Conservation (phyloP, 2,113 vertebrate genomes). For the Empidonax traillii region DNA sequence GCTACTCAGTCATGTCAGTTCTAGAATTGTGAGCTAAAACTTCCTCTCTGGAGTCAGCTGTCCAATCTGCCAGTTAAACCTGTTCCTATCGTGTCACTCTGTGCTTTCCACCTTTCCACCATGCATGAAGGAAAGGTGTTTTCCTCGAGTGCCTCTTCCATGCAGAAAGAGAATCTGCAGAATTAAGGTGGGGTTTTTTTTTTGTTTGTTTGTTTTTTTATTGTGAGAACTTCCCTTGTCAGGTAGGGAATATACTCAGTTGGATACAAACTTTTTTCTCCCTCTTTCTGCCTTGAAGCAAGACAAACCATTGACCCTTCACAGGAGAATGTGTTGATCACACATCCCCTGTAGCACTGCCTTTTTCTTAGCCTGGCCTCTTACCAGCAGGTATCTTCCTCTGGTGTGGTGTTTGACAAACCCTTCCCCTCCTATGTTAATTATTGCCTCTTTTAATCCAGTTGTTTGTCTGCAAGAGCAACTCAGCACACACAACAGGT, state of each 20-base stretch:
- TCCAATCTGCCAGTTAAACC: not conserved
- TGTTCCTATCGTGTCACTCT: rapidly evolving
- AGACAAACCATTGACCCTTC: not conserved
- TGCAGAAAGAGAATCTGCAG: not conserved
- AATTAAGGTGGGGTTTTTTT: not conserved
- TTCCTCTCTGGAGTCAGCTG: not conserved
- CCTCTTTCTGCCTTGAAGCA: not conserved
- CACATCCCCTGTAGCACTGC: not conserved
- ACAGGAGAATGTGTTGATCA: not conserved
- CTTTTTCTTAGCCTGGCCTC: not conserved
- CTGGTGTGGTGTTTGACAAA: not conserved
- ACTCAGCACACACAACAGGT: not conserved
- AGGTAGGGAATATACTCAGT: not conserved
- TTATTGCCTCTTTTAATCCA: not conserved
- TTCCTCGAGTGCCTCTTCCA: not conserved
- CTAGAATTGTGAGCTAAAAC: not conserved
- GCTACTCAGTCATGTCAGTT: not conserved
- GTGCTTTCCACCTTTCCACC: not conserved
- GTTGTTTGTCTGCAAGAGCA: not conserved
- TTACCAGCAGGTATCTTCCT: not conserved
- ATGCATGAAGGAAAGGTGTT: not conserved
- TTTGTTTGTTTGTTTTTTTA: not conserved
- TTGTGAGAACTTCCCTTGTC: not conserved
- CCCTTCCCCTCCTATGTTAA: not conserved
- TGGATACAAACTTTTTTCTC: not conserved